Evolutionary conservation across 2,113 vertebrate genomes (phyloP), one percentile per base, ranked within the genome.

Genomic region (Neogale vison): DNA sequence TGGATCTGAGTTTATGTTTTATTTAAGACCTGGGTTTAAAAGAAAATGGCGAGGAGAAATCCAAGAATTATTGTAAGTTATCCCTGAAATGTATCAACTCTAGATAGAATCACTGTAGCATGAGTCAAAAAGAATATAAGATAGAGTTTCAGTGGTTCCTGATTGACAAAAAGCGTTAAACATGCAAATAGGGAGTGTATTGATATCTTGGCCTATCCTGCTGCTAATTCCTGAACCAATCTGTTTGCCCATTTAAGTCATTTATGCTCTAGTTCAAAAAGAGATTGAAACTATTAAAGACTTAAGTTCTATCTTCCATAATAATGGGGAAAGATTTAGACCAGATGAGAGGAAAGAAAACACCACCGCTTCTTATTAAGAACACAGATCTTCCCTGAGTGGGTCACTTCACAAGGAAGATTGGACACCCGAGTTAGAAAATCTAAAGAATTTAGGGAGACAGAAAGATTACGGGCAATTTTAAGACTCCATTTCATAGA

Each of bases 261-360:
- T 94, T 90, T 86, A 84, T 88, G 63, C 26, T 88, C 29, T 74
- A 74, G 86, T 90, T 95, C 52, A 91, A 82, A 96, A 97, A 86
- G 31, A 96, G 55, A 88, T 76, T 18, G 29, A 93, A 87, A 50
- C 86, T 80, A 59, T 90, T 84, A 65, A 95, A 95, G 55, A 83
- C 47, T 63, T 88, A 67, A 63, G 79, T 61, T 76, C 34, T 65
- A 23, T 61, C 76, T 92, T 80, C 80, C 65, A 39, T 89, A 84
- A 57, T 84, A 89, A 74, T 82, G 2, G 29, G 93, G 82, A 88
- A 85, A 74, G 63, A 94, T 89, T 91, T 86, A 96, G 67, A 79
- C 23, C 29, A 84, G 39, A 65, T 89, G 52, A 93, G 57, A 88
- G 79, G 77, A 84, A 91, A 34, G 26, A 61, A 88, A 76, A 59